These are phyloP conservation scores for Colletes latitarsis DNA, from an alignment of 1,140 invertebrate genomes.

Conservation along the genomic window DNA sequence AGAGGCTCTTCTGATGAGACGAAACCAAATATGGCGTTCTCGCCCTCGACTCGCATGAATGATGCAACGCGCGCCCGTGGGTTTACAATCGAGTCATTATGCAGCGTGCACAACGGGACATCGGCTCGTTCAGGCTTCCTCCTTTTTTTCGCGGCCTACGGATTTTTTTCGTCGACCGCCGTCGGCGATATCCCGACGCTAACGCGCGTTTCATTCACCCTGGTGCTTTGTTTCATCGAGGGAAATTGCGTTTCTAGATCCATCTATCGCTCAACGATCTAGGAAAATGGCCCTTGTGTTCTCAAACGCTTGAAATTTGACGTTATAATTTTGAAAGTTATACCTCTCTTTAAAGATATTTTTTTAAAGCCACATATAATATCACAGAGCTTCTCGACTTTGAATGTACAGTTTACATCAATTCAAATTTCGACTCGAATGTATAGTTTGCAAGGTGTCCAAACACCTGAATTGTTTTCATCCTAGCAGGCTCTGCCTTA, in stretches of 20 bases:
- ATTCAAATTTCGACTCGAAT: too few relatives aligned
- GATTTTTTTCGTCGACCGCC: slow-evolving; percentile 16
- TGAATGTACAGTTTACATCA: too few relatives aligned
- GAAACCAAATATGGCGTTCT: slow-evolving; percentile 64
- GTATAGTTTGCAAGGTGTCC: too few relatives aligned
- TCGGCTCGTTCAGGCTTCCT: slow-evolving; percentile 13
- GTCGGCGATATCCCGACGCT: neutral
- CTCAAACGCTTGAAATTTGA: too few relatives aligned
- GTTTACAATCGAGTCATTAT: slow-evolving; percentile 76
- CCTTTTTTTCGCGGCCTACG: too few relatives aligned
- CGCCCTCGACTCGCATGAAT: slow-evolving; percentile 69
- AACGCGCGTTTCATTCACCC: neutral
- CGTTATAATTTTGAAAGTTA: too few relatives aligned
- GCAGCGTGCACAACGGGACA: slow-evolving; percentile 69
- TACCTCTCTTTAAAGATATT: too few relatives aligned
- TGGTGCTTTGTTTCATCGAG: neutral
- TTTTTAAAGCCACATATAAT: too few relatives aligned
- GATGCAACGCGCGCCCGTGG: slow-evolving; percentile 69
- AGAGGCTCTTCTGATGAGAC: slow-evolving; percentile 59
- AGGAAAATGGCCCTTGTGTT: neutral
- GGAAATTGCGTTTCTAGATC: neutral
- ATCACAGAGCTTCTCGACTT: too few relatives aligned
- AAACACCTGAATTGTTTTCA: too few relatives aligned
- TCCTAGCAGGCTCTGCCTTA: too few relatives aligned
- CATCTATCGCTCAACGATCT: neutral